Percentiles rank a stretch among this genome's conserved stretches.
Conservation (phyloP, 2,113 vertebrate species). For the Bos indicus region DNA sequence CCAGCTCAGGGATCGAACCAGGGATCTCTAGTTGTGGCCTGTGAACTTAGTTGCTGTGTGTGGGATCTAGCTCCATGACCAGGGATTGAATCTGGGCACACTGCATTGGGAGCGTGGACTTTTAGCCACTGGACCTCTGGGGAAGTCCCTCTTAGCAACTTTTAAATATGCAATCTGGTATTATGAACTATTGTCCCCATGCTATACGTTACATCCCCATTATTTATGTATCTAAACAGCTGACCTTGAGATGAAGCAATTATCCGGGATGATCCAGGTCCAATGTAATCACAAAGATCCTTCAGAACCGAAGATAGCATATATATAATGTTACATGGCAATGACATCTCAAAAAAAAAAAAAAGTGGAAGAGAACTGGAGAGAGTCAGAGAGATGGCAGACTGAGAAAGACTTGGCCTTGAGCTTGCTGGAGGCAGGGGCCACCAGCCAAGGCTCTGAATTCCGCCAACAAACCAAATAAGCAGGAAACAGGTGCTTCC, state of each 20-base stretch:
- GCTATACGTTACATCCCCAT: fast-evolving
- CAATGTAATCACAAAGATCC: neutral
- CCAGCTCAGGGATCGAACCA: neutral
- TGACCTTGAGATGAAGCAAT: neutral
- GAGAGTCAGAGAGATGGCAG: neutral
- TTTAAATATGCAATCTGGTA: neutral
- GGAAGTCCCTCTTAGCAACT: neutral
- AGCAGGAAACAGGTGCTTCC: neutral
- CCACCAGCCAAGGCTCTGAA: neutral
- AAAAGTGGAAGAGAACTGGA: neutral
- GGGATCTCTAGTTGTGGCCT: neutral
- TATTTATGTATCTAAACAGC: neutral
- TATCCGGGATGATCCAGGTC: fast-evolving
- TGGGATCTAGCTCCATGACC: neutral
- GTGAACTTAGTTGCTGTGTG: neutral
- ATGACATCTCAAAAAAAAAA: neutral
- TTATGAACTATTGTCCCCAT: fast-evolving
- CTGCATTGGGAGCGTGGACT: neutral
- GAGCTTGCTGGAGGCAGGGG: neutral
- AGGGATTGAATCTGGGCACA: neutral
- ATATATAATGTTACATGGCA: neutral
- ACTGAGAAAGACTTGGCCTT: neutral
- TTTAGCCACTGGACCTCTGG: neutral
- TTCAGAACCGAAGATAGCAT: neutral
- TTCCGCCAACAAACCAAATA: neutral